phyloP scores from a whole-genome alignment of 2,888 invertebrate genomes.

The Drosophila histrio region DNA sequence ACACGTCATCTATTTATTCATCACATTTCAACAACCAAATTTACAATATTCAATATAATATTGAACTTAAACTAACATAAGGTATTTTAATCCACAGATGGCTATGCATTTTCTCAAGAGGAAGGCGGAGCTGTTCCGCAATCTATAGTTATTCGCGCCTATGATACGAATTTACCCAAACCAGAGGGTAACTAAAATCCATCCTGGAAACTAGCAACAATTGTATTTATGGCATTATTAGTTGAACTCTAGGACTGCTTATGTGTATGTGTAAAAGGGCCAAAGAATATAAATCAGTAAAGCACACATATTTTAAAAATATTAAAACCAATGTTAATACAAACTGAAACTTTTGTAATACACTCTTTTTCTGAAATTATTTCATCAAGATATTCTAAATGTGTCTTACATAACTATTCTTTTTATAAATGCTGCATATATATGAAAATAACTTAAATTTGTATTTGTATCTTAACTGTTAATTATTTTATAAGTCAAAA shows the following conservation, averaged over 20 bases:
- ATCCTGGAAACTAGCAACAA: slow-evolving; percentile 11
- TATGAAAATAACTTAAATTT: slow-evolving; percentile 31
- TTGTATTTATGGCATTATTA: slow-evolving; percentile 38
- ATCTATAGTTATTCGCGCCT: slow-evolving; percentile 97
- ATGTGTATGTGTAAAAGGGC: slow-evolving; percentile 49
- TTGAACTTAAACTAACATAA: background rate
- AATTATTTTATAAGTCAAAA: slow-evolving; percentile 70
- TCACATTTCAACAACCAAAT: background rate
- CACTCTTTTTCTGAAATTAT: slow-evolving; percentile 46
- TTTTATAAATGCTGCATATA: slow-evolving; percentile 51
- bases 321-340: slow-evolving; percentile 33
- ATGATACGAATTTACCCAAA: slow-evolving; percentile 96
- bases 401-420: slow-evolving; percentile 58
- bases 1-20: slow-evolving; percentile 23
- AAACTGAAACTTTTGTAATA: slow-evolving; percentile 38
- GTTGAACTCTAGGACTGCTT: slow-evolving; percentile 26
- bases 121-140: slow-evolving; percentile 98
- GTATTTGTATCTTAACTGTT: slow-evolving; percentile 66
- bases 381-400: slow-evolving; percentile 57
- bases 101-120: slow-evolving; percentile 99
- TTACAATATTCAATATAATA: background rate
- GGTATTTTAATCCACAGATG: slow-evolving; percentile 87
- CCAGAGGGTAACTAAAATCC: slow-evolving; percentile 86
- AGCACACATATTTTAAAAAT: slow-evolving; percentile 27
- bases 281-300: slow-evolving; percentile 46